Evolutionary conservation across 2,888 invertebrate species (phyloP).

Genomic region (Cephus runcator): DNA sequence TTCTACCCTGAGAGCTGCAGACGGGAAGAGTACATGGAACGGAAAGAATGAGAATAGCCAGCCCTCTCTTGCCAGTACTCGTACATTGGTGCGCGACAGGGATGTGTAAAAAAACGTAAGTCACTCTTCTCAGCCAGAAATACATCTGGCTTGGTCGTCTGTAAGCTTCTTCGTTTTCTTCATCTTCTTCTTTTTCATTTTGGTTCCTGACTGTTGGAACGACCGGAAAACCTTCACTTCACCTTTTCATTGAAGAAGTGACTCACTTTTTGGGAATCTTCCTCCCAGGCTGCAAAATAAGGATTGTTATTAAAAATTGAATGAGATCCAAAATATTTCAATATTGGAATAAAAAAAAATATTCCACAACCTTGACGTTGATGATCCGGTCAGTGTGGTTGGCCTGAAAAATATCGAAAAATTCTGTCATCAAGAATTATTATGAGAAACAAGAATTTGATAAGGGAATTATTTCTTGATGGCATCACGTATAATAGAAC

Average conservation of each 20-base stretch:
- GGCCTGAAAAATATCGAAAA: background rate
- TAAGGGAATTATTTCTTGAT: background rate
- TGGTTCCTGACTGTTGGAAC: background rate
- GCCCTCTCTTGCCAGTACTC: constrained; percentile 1
- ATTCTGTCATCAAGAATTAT: background rate
- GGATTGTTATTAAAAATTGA: background rate
- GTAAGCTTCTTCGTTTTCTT: constrained; percentile 29
- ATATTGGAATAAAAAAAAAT: background rate
- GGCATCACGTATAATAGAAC: background rate
- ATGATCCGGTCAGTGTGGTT: background rate
- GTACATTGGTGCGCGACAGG: constrained; percentile 1
- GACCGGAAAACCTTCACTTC: background rate
- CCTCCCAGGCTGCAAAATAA: background rate
- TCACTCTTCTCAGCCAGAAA: constrained; percentile 42
- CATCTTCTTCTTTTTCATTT: background rate
- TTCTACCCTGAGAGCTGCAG: background rate
- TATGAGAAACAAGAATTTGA: background rate
- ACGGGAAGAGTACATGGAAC: background rate
- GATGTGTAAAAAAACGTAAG: constrained; percentile 19
- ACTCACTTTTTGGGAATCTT: background rate
- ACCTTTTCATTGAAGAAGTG: background rate
- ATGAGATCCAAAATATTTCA: background rate
- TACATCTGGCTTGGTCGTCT: constrained; percentile 41
- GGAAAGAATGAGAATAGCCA: constrained; percentile 8
- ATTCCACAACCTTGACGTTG: background rate